Conservation (phyloP, 2,113 vertebrate species). For the Aptenodytes patagonicus region DNA sequence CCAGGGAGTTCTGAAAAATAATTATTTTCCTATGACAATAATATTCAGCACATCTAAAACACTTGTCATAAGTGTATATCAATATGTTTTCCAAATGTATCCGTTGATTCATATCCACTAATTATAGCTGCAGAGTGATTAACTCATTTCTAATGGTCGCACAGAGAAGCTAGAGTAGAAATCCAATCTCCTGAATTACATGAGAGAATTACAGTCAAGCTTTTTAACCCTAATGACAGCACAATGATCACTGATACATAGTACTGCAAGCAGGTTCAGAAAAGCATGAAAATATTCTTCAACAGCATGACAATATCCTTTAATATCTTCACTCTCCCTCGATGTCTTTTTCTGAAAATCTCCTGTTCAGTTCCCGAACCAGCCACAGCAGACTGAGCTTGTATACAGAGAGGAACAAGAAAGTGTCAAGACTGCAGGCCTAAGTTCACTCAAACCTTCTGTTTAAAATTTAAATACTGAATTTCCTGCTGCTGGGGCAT, state of each 20-base stretch:
- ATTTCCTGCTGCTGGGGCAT: neutral
- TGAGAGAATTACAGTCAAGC: neutral
- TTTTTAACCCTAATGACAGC: neutral
- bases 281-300: neutral
- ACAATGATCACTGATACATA: neutral
- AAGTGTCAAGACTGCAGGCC: neutral
- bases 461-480: conserved; percentile 46
- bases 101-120: neutral
- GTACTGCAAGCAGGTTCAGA: neutral
- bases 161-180: neutral
- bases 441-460: neutral
- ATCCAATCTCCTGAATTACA: neutral
- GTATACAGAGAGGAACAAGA: neutral
- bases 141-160: neutral
- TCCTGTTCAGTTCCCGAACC: neutral
- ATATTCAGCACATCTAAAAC: neutral
- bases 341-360: neutral
- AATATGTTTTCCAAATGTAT: neutral
- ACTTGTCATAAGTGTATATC: neutral
- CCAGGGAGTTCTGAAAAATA: neutral
- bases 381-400: neutral
- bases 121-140: neutral
- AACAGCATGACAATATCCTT: neutral
- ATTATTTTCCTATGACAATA: neutral
- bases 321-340: neutral